Percentiles rank a stretch among this genome's conserved stretches.
Conservation (phyloP, 2,888 invertebrate genomes). For the Thereva unica region DNA sequence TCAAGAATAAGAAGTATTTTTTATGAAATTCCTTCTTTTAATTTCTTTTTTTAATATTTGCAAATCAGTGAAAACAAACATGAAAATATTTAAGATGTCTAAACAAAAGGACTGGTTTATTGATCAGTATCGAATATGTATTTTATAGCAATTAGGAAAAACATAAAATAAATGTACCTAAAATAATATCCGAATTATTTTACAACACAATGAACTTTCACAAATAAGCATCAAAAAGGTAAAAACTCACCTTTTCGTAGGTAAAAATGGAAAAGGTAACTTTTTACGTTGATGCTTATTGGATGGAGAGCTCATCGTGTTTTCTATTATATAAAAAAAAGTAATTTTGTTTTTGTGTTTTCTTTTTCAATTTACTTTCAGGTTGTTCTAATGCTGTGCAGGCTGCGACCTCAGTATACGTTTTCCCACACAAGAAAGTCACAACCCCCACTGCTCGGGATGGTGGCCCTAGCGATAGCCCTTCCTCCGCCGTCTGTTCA, state of each 20-base stretch:
- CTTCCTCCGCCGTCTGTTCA: conserved; percentile 96
- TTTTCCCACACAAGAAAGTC: conserved; percentile 89
- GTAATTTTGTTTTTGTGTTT: conserved; percentile 33
- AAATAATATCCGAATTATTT: conserved; percentile 3
- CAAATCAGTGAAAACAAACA: background rate
- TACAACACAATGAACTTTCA: conserved; percentile 1
- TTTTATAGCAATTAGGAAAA: conserved; percentile 12
- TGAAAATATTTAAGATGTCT: conserved; percentile 31
- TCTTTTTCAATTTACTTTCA: conserved; percentile 57
- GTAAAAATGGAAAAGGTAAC: background rate
- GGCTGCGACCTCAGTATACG: conserved; percentile 89
- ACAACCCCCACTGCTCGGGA: conserved; percentile 84
- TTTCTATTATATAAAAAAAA: conserved; percentile 12
- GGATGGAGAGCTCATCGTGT: conserved; percentile 18
- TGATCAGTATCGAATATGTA: conserved; percentile 59
- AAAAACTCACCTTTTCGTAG: background rate
- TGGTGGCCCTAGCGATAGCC: conserved; percentile 95
- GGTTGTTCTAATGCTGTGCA: conserved; percentile 92
- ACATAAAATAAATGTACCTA: background rate
- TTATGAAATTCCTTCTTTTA: conserved; percentile 3
- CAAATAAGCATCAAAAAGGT: conserved; percentile 3
- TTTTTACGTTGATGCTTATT: conserved; percentile 12
- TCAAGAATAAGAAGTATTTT: background rate
- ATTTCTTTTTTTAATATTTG: conserved; percentile 6
- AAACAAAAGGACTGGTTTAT: conserved; percentile 56